Conservation (phyloP, 2,797 vertebrate species). For the Rachycentron canadum region DNA sequence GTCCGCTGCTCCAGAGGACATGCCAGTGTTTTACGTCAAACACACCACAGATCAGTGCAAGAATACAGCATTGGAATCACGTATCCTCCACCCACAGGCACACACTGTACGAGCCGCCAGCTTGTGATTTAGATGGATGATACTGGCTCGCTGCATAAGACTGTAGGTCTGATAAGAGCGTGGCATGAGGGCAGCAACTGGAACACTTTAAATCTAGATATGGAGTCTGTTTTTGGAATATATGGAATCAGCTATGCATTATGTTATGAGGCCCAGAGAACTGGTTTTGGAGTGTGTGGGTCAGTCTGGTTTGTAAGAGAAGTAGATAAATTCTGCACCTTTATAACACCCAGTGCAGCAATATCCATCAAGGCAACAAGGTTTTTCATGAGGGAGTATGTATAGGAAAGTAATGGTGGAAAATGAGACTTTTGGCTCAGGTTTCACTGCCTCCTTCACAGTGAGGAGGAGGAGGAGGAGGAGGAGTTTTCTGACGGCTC, state of each 20-base stretch:
- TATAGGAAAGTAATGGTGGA: slow-evolving; percentile 35
- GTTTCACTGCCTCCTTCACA: slow-evolving; percentile 10
- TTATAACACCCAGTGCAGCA: slow-evolving; percentile 26
- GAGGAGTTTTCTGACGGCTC: slow-evolving; percentile 44
- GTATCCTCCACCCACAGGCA: slow-evolving; percentile 52
- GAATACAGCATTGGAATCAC: slow-evolving; percentile 37
- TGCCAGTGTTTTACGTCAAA: slow-evolving; percentile 26
- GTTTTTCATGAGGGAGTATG: slow-evolving; percentile 33
- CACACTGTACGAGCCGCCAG: slow-evolving; percentile 33
- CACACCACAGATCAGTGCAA: slow-evolving; percentile 17
- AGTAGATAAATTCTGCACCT: slow-evolving; percentile 34
- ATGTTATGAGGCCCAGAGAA: slow-evolving; percentile 21
- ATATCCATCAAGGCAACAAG: slow-evolving; percentile 38
- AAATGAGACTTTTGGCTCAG: slow-evolving; percentile 56
- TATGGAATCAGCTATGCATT: slow-evolving; percentile 37
- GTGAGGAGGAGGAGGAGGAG: not conserved
- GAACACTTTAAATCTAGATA: slow-evolving; percentile 45
- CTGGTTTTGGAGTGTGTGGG: slow-evolving; percentile 14
- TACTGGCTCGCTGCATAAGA: slow-evolving; percentile 32
- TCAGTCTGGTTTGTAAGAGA: slow-evolving; percentile 19
- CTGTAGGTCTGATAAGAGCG: slow-evolving; percentile 59
- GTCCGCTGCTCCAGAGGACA: slow-evolving; percentile 24
- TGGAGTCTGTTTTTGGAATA: slow-evolving; percentile 39
- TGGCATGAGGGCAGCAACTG: slow-evolving; percentile 49
- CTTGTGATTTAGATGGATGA: slow-evolving; percentile 69